Evolutionary conservation across 2,797 vertebrate genomes (phyloP), one percentile per base, ranked within the genome.

Genomic region (Bryconaethiops microstoma): DNA sequence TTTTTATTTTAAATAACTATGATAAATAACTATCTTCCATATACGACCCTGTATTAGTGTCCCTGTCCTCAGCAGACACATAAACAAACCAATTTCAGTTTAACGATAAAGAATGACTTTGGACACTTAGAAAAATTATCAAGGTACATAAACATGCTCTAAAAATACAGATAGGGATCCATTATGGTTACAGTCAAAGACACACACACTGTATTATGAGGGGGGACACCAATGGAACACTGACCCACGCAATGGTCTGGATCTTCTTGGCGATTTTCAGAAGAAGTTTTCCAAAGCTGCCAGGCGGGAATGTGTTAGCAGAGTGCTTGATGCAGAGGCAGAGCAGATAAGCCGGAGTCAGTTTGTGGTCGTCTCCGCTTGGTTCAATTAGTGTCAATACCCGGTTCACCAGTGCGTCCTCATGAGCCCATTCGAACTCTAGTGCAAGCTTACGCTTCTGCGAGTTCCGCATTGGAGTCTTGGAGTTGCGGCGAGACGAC

Each of bases 251-350:
- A 0, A 95, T 95, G 86, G 93, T 95, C 76, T 98, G 96, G 86
- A 99, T 95, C 86, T 91, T 90, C 83, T 92, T 93, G 71, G 96
- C 95, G 0, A 94, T 95, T 94, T 97, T 99, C 59, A 97, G 95
- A 81, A 99, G 94, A 62, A 99, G 94, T 84, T 95, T 96, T 48
- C 96, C 96, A 0, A 98, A 98, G 59, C 95, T 94, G 1, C 96
- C 96, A 0, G 95, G 96, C 73, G 94, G 89, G 17, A 96, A 96
- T 82, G 75, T 91, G 42, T 93, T 92, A 85, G 97, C 97, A 0
- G 97, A 96, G 89, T 98, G 97, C 86, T 98, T 96, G 88, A 98
- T 91, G 90, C 97, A 98, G 83, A 98, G 94, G 90, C 97, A 98
- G 78, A 99, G 93, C 74, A 99, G 94, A 89, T 98, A 98, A 85